Conservation (phyloP, 2,113 vertebrate species). For the Heterotilapia buettikoferi region DNA sequence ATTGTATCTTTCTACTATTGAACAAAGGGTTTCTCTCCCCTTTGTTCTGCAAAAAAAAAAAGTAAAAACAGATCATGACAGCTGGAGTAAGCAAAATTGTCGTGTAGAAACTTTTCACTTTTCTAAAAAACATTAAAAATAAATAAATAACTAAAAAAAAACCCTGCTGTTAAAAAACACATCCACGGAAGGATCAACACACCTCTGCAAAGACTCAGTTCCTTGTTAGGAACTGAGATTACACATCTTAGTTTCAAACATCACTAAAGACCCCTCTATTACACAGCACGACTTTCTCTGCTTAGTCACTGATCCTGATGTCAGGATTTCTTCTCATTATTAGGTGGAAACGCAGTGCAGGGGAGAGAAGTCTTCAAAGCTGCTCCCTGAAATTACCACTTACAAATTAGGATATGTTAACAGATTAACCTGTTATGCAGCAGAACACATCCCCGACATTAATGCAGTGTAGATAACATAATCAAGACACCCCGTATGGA, state of each 20-base stretch:
- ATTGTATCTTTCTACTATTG: constrained; percentile 1
- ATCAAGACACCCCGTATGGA: neutral
- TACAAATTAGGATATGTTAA: neutral
- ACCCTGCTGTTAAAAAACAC: neutral
- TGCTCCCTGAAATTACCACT: neutral
- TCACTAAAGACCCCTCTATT: neutral
- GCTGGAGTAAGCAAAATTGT: neutral
- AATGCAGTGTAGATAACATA: neutral
- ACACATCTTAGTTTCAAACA: neutral
- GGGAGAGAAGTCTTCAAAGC: neutral
- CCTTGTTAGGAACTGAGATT: neutral
- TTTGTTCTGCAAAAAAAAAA: neutral
- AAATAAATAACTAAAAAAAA: neutral
- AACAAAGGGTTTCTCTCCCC: neutral
- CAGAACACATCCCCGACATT: neutral
- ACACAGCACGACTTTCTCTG: neutral
- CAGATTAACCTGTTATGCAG: neutral
- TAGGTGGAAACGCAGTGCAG: neutral
- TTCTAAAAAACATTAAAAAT: neutral
- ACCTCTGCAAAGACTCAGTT: neutral
- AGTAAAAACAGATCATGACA: neutral
- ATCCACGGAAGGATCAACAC: neutral
- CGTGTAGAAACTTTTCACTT: neutral
- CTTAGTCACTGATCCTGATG: neutral
- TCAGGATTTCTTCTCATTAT: neutral